A percentile compares a stretch with the other conserved stretches of the same genome.
Conservation (phyloP, 2,797 vertebrate species). For the Enteromius thamalakanensis region DNA sequence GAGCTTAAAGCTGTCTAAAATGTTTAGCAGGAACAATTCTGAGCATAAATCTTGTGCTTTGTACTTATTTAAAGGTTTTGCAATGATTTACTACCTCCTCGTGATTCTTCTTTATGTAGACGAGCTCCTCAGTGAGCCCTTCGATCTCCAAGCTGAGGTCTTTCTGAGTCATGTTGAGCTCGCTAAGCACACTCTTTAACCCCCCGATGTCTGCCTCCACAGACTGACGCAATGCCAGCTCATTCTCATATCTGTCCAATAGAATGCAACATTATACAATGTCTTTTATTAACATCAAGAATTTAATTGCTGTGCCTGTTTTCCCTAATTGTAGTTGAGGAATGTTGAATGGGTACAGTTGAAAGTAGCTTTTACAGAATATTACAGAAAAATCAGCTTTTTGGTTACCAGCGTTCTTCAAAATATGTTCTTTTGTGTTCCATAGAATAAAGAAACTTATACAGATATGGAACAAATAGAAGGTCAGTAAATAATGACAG, state of each 20-base stretch:
- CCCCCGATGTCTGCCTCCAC: conserved; percentile 75
- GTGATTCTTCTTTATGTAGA: conserved; percentile 71
- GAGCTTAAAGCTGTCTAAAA: background rate
- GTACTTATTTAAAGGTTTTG: background rate
- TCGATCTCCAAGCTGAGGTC: conserved; percentile 74
- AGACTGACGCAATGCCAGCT: conserved; percentile 69
- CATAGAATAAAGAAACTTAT: too few species aligned
- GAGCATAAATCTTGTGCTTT: background rate
- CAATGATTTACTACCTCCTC: conserved; percentile 67
- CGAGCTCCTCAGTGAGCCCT: conserved; percentile 68
- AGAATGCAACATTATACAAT: background rate
- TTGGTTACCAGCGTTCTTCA: too few species aligned
- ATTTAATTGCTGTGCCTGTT: background rate
- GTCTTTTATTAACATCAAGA: background rate
- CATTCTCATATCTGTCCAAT: conserved; percentile 71
- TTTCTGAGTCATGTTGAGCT: conserved; percentile 63
- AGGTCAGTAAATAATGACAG: too few species aligned
- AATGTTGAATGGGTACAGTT: background rate
- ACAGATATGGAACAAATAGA: too few species aligned
- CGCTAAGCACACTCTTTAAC: conserved; percentile 68
- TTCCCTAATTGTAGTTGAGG: background rate
- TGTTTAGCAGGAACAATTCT: background rate
- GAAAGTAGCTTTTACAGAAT: too few species aligned
- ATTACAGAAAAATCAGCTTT: too few species aligned
- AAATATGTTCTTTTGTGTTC: too few species aligned